Percentiles rank a stretch among this genome's conserved stretches.
Conservation (phyloP, 2,888 invertebrate species). For the Melieria crassipennis region DNA sequence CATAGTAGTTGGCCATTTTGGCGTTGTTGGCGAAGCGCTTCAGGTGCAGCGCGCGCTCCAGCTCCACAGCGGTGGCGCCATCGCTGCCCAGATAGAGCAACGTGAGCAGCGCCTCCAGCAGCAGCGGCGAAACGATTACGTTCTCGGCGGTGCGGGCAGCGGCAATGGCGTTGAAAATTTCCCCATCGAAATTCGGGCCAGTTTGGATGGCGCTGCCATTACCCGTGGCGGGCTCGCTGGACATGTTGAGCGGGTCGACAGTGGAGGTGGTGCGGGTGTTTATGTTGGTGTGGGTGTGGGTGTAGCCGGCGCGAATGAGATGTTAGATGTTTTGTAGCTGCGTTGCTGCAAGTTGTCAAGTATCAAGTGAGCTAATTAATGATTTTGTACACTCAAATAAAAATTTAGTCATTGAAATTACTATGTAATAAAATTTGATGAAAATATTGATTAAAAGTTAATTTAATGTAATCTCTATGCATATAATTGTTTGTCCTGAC, state of each 20-base stretch:
- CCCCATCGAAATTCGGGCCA: conserved; percentile 43
- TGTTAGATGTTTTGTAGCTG: not conserved
- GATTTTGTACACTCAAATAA: too few relatives aligned
- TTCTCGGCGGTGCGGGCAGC: conserved; percentile 46
- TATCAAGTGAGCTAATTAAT: too few relatives aligned
- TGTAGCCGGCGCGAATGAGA: conserved; percentile 6
- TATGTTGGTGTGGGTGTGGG: conserved; percentile 11
- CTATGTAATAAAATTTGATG: too few relatives aligned
- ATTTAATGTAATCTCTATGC: too few relatives aligned
- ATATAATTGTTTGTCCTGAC: too few relatives aligned
- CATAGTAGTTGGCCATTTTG: conserved; percentile 58
- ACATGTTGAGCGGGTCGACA: conserved; percentile 11
- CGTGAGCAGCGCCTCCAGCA: conserved; percentile 77
- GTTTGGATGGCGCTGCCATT: conserved; percentile 3
- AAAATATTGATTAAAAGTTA: too few relatives aligned
- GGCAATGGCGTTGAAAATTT: conserved; percentile 42
- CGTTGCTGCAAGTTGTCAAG: too few relatives aligned
- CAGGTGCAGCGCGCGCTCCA: conserved; percentile 50
- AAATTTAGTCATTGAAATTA: too few relatives aligned
- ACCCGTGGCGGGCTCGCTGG: conserved; percentile 3
- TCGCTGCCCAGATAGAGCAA: conserved; percentile 79
- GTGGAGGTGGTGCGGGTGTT: not conserved
- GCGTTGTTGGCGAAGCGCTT: conserved; percentile 53
- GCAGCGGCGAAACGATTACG: conserved; percentile 63
- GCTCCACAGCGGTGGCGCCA: conserved; percentile 64